A percentile compares a stretch with the other conserved stretches of the same genome.
Conservation (phyloP, 2,797 vertebrate species). For the Novumbra hubbsi region DNA sequence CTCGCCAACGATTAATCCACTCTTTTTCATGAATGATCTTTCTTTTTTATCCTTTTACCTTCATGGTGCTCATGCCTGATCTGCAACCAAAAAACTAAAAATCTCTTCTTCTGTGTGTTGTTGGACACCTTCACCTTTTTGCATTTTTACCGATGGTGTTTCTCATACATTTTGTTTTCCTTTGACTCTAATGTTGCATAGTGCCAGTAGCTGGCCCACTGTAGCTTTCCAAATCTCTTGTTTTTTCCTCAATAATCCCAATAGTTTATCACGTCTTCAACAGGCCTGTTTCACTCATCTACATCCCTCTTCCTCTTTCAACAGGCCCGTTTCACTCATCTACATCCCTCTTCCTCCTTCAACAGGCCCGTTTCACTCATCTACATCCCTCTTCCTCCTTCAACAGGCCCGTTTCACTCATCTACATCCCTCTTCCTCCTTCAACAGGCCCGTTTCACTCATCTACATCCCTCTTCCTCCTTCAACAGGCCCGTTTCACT, state of each 20-base stretch:
- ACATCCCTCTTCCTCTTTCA: neutral
- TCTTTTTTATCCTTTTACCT: too few species aligned
- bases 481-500: conserved; percentile 7
- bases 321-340: neutral
- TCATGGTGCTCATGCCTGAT: too few species aligned
- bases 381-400: neutral
- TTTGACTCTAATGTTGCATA: too few species aligned
- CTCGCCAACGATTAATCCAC: conserved; percentile 27
- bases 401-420: conserved; percentile 5
- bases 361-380: neutral
- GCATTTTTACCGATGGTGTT: too few species aligned
- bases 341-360: neutral
- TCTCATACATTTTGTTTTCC: too few species aligned
- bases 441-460: neutral
- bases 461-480: neutral
- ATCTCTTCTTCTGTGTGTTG: too few species aligned
- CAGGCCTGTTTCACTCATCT: neutral
- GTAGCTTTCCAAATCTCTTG: too few species aligned
- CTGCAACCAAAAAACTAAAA: too few species aligned
- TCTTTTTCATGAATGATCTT: too few species aligned
- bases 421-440: neutral
- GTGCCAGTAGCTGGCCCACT: too few species aligned
- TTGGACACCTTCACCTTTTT: too few species aligned
- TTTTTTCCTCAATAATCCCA: too few species aligned
- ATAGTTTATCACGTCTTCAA: neutral